Evolutionary conservation across 2,888 invertebrate species (phyloP).

Genomic region (Mesorhabditis sp.): DNA sequence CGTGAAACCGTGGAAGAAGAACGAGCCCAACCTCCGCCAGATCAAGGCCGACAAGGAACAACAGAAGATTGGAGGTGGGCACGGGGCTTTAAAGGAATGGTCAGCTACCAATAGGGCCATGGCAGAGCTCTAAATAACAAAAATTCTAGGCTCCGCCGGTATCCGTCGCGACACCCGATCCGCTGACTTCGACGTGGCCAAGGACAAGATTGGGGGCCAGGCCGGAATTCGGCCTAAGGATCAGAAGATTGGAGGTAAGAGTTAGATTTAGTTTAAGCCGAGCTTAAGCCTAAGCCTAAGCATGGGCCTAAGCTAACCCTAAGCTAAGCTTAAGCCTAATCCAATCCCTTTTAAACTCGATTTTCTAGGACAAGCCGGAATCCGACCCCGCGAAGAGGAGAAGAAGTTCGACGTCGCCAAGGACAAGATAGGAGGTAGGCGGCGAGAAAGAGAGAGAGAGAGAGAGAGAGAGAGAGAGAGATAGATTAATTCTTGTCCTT

Average conservation of each 20-base stretch:
- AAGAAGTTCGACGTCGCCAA: neutral
- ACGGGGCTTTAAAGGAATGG: neutral
- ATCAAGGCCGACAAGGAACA: neutral
- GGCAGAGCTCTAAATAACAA: too few species aligned
- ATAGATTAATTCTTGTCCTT: neutral
- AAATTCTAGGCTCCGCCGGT: neutral
- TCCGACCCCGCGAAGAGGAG: neutral
- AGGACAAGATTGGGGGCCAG: neutral
- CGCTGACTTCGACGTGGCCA: neutral
- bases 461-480: too few species aligned
- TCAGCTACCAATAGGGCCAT: too few species aligned
- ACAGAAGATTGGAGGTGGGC: neutral
- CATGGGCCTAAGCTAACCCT: neutral
- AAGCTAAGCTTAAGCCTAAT: too few species aligned
- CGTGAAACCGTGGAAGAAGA: neutral
- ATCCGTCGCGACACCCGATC: neutral
- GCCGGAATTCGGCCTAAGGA: conserved; percentile 1
- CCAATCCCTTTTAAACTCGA: too few species aligned
- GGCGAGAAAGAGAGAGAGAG: neutral
- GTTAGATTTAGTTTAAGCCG: neutral
- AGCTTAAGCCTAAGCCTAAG: neutral
- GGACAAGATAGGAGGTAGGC: neutral
- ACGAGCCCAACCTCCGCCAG: conserved; percentile 2
- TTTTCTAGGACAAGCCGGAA: too few species aligned
- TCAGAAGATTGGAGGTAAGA: neutral